Base-by-base conservation (phyloP, 1,140 invertebrate genomes). In the Euwallacea fornicatus region DNA sequence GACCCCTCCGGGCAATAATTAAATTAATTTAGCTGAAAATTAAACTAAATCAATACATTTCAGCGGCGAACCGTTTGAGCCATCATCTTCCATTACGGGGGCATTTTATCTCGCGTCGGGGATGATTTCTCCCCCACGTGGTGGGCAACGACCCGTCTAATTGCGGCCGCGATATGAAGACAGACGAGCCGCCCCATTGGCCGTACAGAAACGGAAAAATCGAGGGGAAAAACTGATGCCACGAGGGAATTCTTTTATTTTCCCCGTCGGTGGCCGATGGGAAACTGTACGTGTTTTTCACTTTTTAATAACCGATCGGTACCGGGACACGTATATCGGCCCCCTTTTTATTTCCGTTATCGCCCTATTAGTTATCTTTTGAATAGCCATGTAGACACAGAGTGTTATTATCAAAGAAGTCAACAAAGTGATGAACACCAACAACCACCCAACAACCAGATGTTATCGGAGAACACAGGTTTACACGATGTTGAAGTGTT, bases 91-190 rank as follows among this genome's bases (percentile, higher is more conserved):
- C 69, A 76, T 76, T 77, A 72, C 72, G 66, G 64, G 16, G 47
- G 69, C 73, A 73, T 74, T 76, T 74, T 71, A 76, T 77, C 71
- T 74, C 55, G 73, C 70, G 55, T 73, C 43, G 69, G 73, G 69
- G 74, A 69, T 60, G 69, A 63, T 65, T 50, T 59, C 65, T 64
- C 66, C 70, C 72, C 72, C 66, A 58, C 47, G 66, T 56, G 81
- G 82, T 83, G 83, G 82, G 82, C 85, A 85, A 85, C 85, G 84
- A 86, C 83, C 84, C 85, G 83, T 86, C 84, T 87, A 87, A 87
- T 87, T 87, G 85, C 82, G 84, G 82, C 82, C 81, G 80, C 82
- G 81, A 81, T 86, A 87, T 86, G 85, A 87, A 75, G 74, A 78
- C 77, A 75, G 71, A 75, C 73, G 75, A 76, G 80, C 79, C 59